Evolutionary conservation across 2,888 invertebrate genomes (phyloP).

Genomic region (Mythimna loreyi): DNA sequence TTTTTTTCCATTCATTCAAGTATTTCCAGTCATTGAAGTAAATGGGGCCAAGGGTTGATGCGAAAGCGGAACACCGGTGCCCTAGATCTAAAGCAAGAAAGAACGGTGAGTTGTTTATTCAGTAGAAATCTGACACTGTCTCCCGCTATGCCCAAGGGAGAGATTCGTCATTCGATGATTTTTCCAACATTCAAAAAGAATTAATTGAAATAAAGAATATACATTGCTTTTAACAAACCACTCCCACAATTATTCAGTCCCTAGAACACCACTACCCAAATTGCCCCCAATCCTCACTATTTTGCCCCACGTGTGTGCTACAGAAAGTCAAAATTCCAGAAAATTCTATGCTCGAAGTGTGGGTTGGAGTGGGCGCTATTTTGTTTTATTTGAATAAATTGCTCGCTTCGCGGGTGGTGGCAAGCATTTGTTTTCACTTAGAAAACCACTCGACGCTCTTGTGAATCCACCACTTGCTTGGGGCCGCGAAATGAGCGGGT

Average conservation of each 20-base stretch:
- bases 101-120: too few species aligned
- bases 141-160: too few species aligned
- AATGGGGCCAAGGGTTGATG: too few species aligned
- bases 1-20: too few species aligned
- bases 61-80: too few species aligned
- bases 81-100: too few species aligned
- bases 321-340: constrained; percentile 46
- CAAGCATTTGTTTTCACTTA: constrained; percentile 82
- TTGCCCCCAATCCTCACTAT: background rate
- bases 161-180: too few species aligned
- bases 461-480: constrained; percentile 65
- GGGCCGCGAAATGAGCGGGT: constrained; percentile 54
- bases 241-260: background rate
- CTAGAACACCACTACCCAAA: background rate
- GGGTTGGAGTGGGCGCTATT: constrained; percentile 62
- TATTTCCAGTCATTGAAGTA: too few species aligned
- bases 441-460: constrained; percentile 73
- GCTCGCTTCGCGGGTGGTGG: constrained; percentile 70
- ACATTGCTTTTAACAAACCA: background rate
- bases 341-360: constrained; percentile 43
- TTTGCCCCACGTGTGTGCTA: constrained; percentile 1
- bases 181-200: too few species aligned
- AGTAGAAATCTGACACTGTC: too few species aligned
- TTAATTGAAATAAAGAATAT: too few species aligned
- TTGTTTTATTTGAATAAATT: constrained; percentile 80